A percentile compares a stretch with the other conserved stretches of the same genome.
Conservation (phyloP, 2,113 vertebrate species). For the Psephotus haematonotus region DNA sequence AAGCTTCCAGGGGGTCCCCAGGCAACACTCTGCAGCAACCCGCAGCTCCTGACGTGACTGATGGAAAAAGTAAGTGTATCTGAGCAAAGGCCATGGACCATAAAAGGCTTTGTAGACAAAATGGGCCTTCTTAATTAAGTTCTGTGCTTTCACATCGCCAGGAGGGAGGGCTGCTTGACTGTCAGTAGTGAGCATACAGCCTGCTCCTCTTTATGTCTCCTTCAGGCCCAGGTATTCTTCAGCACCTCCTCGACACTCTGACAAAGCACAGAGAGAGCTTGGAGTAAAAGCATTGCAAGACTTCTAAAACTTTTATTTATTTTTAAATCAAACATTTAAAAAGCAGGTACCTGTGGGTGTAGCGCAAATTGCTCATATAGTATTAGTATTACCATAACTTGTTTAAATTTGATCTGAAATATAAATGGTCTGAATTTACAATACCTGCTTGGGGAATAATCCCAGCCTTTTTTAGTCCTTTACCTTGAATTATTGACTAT, state of each 20-base stretch:
- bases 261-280: background rate
- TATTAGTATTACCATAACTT: background rate
- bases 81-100: background rate
- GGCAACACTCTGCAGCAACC: background rate
- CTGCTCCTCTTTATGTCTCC: background rate
- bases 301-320: background rate
- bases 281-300: background rate
- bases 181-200: background rate
- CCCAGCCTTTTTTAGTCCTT: background rate
- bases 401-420: background rate
- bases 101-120: constrained; percentile 44
- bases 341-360: background rate
- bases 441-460: background rate
- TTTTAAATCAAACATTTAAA: background rate
- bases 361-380: background rate
- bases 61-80: constrained; percentile 49
- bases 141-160: background rate
- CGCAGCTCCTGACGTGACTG: background rate
- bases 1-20: constrained; percentile 14
- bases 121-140: constrained; percentile 42
- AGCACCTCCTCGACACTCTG: background rate
- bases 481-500: constrained; percentile 32
- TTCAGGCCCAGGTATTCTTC: background rate
- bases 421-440: background rate
- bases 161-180: background rate